Conservation (phyloP, 2,888 invertebrate species). For the Ommatoiulus sabulosus region DNA sequence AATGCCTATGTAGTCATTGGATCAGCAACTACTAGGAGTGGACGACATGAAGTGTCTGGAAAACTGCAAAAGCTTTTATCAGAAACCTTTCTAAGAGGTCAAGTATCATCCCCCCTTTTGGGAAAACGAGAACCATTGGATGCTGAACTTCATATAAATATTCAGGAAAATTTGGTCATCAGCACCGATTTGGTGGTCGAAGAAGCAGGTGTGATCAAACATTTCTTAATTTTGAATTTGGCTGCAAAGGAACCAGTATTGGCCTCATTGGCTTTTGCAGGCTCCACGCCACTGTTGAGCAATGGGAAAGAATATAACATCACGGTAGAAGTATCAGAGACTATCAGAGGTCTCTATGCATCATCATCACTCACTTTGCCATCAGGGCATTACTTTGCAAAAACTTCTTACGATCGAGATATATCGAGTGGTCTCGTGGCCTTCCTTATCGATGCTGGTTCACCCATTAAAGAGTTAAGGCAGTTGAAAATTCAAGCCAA, state of each 20-base stretch:
- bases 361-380: slow-evolving; percentile 24
- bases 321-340: slow-evolving; percentile 27
- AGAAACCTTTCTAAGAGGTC: neutral
- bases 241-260: neutral
- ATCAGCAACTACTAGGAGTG: neutral
- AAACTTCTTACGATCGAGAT: slow-evolving; percentile 27
- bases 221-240: neutral
- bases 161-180: neutral
- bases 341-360: neutral
- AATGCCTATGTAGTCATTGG: neutral
- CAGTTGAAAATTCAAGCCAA: slow-evolving; percentile 28
- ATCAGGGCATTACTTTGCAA: neutral
- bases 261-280: neutral
- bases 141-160: neutral
- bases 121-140: neutral
- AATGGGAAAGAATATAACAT: slow-evolving; percentile 39
- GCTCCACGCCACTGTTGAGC: neutral
- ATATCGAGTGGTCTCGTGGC: neutral
- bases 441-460: slow-evolving; percentile 31
- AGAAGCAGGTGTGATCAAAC: neutral
- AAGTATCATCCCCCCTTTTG: slow-evolving; percentile 24
- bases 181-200: neutral
- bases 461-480: slow-evolving; percentile 25
- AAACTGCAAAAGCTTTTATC: neutral
- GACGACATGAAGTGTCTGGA: slow-evolving; percentile 10